Conservation (phyloP, 2,113 vertebrate genomes). For the Dipodomys stephensi region DNA sequence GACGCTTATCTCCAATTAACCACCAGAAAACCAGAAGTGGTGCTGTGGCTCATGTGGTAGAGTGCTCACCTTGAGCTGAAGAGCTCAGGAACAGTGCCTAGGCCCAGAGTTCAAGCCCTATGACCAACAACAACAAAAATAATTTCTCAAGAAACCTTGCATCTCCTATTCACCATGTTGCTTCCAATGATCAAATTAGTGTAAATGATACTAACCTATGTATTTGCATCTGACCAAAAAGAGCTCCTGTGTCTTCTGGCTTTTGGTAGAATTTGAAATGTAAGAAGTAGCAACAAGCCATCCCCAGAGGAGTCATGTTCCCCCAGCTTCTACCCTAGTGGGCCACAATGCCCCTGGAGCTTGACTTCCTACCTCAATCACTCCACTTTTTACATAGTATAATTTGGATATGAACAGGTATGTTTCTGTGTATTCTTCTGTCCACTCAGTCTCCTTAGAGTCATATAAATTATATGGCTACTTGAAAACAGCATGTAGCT, state of each 20-base stretch:
- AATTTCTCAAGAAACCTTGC: neutral
- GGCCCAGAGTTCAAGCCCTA: no score
- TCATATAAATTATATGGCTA: no score
- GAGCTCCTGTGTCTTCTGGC: neutral
- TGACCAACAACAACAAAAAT: neutral
- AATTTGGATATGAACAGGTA: neutral
- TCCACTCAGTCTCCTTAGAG: no score
- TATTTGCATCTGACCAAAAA: neutral
- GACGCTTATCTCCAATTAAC: no score
- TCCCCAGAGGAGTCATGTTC: neutral
- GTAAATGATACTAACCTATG: neutral
- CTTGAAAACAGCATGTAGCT: neutral
- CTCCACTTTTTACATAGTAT: neutral
- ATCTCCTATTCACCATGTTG: neutral
- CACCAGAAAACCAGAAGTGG: no score
- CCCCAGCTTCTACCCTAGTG: neutral
- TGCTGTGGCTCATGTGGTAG: no score
- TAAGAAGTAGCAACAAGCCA: neutral
- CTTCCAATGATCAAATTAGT: neutral
- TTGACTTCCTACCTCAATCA: neutral
- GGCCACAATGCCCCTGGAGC: neutral
- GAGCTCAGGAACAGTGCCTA: no score
- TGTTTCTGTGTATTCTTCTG: no score
- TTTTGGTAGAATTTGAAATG: neutral
- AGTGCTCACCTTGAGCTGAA: no score